Evolutionary conservation across 2,888 invertebrate genomes (phyloP).

Genomic region (Hydriomena furcata): DNA sequence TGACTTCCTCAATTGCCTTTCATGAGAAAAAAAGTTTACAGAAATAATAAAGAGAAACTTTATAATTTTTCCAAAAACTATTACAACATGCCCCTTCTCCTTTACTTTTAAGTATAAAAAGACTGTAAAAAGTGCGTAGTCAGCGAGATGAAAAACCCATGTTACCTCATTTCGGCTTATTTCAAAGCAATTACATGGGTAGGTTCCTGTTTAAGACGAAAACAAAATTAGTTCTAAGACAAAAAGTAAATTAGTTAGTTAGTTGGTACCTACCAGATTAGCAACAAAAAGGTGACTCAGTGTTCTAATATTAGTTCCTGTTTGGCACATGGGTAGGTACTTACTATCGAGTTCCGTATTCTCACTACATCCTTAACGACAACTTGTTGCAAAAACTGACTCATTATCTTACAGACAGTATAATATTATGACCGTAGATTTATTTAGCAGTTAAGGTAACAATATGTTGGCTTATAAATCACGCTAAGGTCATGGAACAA

Average conservation of each 20-base stretch:
- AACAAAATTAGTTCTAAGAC: slow-evolving; percentile 24
- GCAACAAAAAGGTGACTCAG: slow-evolving; percentile 22
- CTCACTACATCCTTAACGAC: slow-evolving; percentile 26
- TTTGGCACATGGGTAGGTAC: no score
- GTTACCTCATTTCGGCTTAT: background rate
- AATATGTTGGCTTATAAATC: slow-evolving; percentile 13
- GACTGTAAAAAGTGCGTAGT: background rate
- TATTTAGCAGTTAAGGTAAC: slow-evolving; percentile 3
- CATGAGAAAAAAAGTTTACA: no score
- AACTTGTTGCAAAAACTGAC: slow-evolving; percentile 26
- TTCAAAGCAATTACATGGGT: slow-evolving; percentile 13
- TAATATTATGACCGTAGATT: slow-evolving; percentile 12
- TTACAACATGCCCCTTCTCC: no score
- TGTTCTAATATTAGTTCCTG: slow-evolving; percentile 32
- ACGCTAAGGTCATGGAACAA: slow-evolving; percentile 18
- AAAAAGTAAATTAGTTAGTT: slow-evolving; percentile 24
- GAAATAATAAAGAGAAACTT: no score
- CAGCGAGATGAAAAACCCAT: background rate
- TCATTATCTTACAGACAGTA: slow-evolving; percentile 14
- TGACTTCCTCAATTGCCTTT: no score
- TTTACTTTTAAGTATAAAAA: no score
- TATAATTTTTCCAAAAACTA: no score
- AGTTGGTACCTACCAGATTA: no score
- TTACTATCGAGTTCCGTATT: slow-evolving; percentile 18
- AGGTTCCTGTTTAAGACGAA: slow-evolving; percentile 13